Conservation (phyloP, 2,888 invertebrate genomes). For the Nomada flava region DNA sequence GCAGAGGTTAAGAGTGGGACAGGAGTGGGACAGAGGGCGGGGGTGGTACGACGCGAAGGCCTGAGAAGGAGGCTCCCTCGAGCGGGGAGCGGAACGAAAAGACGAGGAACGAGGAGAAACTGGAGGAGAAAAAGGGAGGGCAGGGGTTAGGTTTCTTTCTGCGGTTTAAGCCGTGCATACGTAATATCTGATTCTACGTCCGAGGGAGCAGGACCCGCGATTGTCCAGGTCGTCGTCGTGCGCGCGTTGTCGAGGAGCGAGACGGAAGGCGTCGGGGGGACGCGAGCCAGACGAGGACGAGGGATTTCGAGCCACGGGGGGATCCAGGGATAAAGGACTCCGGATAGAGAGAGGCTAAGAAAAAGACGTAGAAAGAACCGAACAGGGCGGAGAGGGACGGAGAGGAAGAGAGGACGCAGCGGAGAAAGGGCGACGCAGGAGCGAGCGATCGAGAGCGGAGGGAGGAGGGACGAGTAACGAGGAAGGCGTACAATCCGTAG, state of each 20-base stretch:
- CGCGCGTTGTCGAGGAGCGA: slow-evolving; percentile 45
- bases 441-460: neutral
- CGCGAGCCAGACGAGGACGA: slow-evolving; percentile 56
- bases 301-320: slow-evolving; percentile 42
- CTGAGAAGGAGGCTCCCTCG: slow-evolving; percentile 43
- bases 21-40: slow-evolving; percentile 20
- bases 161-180: slow-evolving; percentile 80
- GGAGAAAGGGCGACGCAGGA: slow-evolving; percentile 1
- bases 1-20: slow-evolving; percentile 60
- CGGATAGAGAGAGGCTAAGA: slow-evolving; percentile 62
- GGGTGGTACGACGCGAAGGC: slow-evolving; percentile 30
- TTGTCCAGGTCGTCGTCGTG: slow-evolving; percentile 67
- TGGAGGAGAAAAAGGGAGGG: slow-evolving; percentile 51
- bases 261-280: slow-evolving; percentile 49
- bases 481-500: slow-evolving; percentile 27
- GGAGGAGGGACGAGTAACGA: slow-evolving; percentile 23
- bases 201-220: slow-evolving; percentile 71
- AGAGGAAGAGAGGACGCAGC: slow-evolving; percentile 17
- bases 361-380: slow-evolving; percentile 47
- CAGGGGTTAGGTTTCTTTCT: slow-evolving; percentile 71
- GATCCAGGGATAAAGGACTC: slow-evolving; percentile 64
- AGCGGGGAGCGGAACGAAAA: slow-evolving; percentile 30
- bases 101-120: slow-evolving; percentile 53
- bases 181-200: slow-evolving; percentile 82
- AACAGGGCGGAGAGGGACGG: slow-evolving; percentile 20